phyloP scores from a whole-genome alignment of 2,113 vertebrate genomes.

The Channa argus region DNA sequence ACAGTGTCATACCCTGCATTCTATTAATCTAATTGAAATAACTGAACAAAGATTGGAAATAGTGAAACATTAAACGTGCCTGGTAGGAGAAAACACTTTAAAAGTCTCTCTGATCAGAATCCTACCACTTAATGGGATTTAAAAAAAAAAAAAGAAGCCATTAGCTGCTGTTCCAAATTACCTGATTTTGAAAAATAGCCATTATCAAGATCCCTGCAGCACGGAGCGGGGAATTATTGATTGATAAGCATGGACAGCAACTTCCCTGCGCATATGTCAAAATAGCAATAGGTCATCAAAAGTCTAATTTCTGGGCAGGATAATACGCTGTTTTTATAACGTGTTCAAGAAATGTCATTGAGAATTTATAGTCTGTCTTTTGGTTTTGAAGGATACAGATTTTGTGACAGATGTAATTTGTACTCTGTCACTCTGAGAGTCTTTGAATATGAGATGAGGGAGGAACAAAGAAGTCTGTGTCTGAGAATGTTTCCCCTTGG shows the following conservation, averaged over 20 bases:
- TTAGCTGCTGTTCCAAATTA: neutral
- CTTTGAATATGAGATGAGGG: constrained; percentile 1
- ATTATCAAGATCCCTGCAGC: neutral
- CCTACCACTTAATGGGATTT: neutral
- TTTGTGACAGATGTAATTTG: constrained; percentile 12
- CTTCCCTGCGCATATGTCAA: neutral
- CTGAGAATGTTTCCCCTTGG: neutral
- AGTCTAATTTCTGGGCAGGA: neutral
- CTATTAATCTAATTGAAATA: neutral
- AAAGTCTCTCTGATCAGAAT: neutral
- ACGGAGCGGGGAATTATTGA: neutral
- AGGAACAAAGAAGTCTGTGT: neutral
- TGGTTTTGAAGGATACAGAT: neutral
- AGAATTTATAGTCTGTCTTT: neutral
- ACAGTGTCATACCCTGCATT: neutral
- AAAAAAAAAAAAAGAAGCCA: neutral
- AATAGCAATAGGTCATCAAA: neutral
- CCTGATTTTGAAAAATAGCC: neutral
- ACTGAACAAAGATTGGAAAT: neutral
- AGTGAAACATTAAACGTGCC: neutral
- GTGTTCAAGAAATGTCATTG: neutral
- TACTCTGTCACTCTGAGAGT: neutral
- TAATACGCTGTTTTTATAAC: neutral
- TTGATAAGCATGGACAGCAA: neutral
- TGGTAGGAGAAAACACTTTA: no score